phyloP scores from a whole-genome alignment of 2,888 invertebrate genomes.

The Drosophila prolongata region DNA sequence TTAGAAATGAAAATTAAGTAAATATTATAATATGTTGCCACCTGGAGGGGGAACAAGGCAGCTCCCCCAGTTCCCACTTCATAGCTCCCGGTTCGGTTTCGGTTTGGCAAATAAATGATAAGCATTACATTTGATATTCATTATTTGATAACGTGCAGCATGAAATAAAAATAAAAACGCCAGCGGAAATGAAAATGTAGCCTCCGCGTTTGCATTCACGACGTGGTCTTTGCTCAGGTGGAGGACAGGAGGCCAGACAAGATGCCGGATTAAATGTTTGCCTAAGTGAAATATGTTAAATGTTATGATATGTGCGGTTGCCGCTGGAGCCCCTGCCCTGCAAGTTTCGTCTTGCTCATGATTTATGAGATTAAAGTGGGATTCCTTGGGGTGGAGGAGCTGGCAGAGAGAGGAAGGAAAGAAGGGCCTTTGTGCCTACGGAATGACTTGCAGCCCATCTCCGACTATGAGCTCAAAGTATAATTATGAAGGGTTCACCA shows the following conservation, averaged over 20 bases:
- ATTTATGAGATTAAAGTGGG: constrained; percentile 73
- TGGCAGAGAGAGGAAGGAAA: not conserved
- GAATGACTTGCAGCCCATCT: constrained; percentile 42
- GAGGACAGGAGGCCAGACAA: constrained; percentile 48
- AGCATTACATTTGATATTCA: constrained; percentile 81
- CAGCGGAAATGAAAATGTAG: constrained; percentile 73
- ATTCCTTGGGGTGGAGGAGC: not conserved
- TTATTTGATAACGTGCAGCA: constrained; percentile 78
- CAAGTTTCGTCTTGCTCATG: constrained; percentile 42
- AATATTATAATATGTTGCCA: constrained; percentile 77
- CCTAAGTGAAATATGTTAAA: constrained; percentile 80
- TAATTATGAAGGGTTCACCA: constrained; percentile 50
- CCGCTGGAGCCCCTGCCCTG: not conserved
- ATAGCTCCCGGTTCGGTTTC: constrained; percentile 50
- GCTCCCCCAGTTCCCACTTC: constrained; percentile 13
- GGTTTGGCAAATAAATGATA: constrained; percentile 78
- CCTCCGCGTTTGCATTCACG: constrained; percentile 19
- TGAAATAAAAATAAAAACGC: constrained; percentile 79
- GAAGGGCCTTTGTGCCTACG: constrained; percentile 36
- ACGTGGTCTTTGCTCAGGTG: constrained; percentile 16
- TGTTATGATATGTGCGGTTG: constrained; percentile 71
- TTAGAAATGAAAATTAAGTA: constrained; percentile 81
- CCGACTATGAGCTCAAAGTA: constrained; percentile 26
- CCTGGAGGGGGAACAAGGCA: constrained; percentile 34
- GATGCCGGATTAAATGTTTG: constrained; percentile 75